A percentile compares a stretch with the other conserved stretches of the same genome.
Conservation (phyloP, 2,888 invertebrate genomes). For the Hydroisotoma schaefferi region DNA sequence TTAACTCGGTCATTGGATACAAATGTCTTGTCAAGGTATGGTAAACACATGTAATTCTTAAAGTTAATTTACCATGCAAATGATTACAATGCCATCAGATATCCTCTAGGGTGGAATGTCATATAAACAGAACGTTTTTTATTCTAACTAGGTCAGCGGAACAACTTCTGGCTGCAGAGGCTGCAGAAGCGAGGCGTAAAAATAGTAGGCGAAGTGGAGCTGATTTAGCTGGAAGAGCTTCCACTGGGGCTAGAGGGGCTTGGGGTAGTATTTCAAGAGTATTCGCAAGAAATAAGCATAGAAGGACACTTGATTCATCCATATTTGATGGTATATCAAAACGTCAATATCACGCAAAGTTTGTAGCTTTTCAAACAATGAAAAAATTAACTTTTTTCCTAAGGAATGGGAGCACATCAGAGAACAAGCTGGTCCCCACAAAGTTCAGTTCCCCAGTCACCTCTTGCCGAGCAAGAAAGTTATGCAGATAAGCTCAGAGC, state of each 20-base stretch:
- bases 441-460: constrained; percentile 52
- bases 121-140: constrained; percentile 1
- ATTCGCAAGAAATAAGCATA: constrained; percentile 78
- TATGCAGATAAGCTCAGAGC: constrained; percentile 71
- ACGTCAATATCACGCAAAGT: neutral
- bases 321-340: constrained; percentile 62
- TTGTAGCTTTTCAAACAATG: no score
- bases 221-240: constrained; percentile 46
- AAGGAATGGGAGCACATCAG: constrained; percentile 35
- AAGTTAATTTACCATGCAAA: neutral
- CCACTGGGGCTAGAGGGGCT: constrained; percentile 57
- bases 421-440: constrained; percentile 49
- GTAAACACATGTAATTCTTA: constrained; percentile 8
- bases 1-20: constrained; percentile 61
- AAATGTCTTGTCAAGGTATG: constrained; percentile 59
- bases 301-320: constrained; percentile 67
- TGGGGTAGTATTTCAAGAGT: constrained; percentile 90
- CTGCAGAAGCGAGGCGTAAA: constrained; percentile 47
- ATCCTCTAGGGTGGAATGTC: no score
- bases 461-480: constrained; percentile 65
- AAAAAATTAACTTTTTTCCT: constrained; percentile 7
- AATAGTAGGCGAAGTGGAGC: constrained; percentile 47
- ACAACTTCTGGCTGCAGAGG: constrained; percentile 65
- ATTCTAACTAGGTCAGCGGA: constrained; percentile 64
- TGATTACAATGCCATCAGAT: neutral